phyloP scores from a whole-genome alignment of 2,113 vertebrate genomes.

The Arizona elegans region DNA sequence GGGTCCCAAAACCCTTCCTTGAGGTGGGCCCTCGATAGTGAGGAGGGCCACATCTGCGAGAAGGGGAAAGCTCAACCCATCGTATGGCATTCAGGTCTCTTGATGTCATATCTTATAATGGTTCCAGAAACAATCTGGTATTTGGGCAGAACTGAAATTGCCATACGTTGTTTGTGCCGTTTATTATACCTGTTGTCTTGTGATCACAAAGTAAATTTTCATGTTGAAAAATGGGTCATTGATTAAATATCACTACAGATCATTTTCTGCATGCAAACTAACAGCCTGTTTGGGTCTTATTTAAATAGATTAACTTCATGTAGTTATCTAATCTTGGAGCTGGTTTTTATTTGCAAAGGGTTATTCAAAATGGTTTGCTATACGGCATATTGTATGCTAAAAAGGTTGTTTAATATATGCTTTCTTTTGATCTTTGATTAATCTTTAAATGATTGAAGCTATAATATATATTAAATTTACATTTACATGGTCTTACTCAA shows the following conservation, averaged over 20 bases:
- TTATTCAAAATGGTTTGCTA: not conserved
- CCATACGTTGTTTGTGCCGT: not conserved
- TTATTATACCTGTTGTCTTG: not conserved
- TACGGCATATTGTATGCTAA: too few species aligned
- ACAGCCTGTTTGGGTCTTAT: not conserved
- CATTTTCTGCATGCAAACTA: not conserved
- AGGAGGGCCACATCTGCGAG: too few species aligned
- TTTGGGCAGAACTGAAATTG: not conserved
- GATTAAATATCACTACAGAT: not conserved
- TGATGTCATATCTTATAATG: not conserved
- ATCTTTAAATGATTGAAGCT: too few species aligned
- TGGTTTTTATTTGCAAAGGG: not conserved
- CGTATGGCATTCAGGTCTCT: not conserved
- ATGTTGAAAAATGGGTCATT: not conserved
- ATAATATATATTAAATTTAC: too few species aligned
- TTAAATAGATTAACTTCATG: too few species aligned
- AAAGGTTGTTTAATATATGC: not conserved
- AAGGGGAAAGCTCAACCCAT: too few species aligned
- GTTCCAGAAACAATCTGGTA: not conserved
- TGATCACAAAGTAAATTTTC: not conserved
- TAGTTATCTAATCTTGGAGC: not conserved
- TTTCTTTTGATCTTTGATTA: not conserved
- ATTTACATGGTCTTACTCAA: too few species aligned
- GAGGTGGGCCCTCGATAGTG: too few species aligned
- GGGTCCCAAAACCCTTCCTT: too few species aligned